Conservation (phyloP, 2,113 vertebrate genomes). For the Chaenocephalus aceratus region DNA sequence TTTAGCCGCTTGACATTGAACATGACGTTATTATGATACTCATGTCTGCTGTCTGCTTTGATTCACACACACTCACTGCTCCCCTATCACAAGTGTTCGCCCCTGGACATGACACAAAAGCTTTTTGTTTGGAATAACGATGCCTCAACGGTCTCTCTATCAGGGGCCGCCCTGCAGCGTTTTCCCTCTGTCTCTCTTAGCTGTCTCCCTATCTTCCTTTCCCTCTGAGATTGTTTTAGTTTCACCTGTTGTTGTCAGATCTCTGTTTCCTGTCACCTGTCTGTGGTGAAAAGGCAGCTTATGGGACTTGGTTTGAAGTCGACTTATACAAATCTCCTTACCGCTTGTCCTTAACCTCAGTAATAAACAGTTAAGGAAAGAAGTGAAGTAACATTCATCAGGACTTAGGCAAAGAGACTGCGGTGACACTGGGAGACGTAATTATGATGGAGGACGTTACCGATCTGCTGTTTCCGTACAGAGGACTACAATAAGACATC, state of each 20-base stretch:
- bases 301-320: slow-evolving; percentile 19
- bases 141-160: background rate
- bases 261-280: slow-evolving; percentile 59
- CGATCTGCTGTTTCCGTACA: no score
- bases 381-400: no score
- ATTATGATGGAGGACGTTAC: no score
- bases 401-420: no score
- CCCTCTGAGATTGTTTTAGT: slow-evolving; percentile 39
- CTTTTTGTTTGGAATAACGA: slow-evolving; percentile 54
- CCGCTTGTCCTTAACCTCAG: slow-evolving; percentile 12
- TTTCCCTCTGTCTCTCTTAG: background rate
- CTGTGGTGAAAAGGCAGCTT: slow-evolving; percentile 34
- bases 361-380: no score
- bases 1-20: slow-evolving; percentile 31
- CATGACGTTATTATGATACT: slow-evolving; percentile 52
- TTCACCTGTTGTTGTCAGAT: slow-evolving; percentile 53
- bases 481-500: no score
- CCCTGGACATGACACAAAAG: slow-evolving; percentile 35
- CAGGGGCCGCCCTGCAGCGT: background rate
- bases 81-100: slow-evolving; percentile 33
- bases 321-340: slow-evolving; percentile 62
- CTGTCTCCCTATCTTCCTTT: slow-evolving; percentile 7
- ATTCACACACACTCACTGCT: slow-evolving; percentile 31
- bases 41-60: slow-evolving; percentile 46
- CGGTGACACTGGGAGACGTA: no score